phyloP scores from a whole-genome alignment of 2,888 invertebrate species.

The Hydrotaea cyrtoneurina region DNA sequence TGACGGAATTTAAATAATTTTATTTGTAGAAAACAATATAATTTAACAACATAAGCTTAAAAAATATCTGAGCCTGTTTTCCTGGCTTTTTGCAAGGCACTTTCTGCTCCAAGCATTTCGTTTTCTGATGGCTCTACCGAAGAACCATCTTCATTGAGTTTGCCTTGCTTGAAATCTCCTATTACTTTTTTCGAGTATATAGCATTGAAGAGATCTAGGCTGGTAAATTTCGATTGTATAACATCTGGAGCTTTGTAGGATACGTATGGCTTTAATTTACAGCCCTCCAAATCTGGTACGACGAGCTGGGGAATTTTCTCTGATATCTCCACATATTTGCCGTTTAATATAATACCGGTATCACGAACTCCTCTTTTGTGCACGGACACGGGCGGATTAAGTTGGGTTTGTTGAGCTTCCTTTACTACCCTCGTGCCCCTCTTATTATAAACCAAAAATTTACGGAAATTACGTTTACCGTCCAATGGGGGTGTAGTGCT shows the following conservation, averaged over 20 bases:
- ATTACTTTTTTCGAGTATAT: constrained; percentile 90
- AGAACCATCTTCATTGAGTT: constrained; percentile 86
- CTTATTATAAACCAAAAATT: constrained; percentile 89
- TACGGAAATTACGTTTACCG: constrained; percentile 91
- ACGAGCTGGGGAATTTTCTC: constrained; percentile 96
- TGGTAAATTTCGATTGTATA: constrained; percentile 90
- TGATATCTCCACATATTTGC: constrained; percentile 85
- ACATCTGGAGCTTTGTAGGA: constrained; percentile 91
- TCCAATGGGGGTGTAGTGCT: constrained; percentile 82
- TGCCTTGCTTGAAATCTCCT: constrained; percentile 87
- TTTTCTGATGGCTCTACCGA: constrained; percentile 87
- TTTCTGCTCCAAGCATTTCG: constrained; percentile 87
- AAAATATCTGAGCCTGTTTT: constrained; percentile 93
- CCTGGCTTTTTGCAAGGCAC: constrained; percentile 86
- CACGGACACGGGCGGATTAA: constrained; percentile 84
- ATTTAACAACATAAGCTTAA: constrained; percentile 67
- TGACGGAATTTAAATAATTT: too few species aligned
- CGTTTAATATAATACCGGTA: constrained; percentile 83
- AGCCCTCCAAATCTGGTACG: constrained; percentile 93
- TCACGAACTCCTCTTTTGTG: constrained; percentile 87
- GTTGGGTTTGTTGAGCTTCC: constrained; percentile 80
- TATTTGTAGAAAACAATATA: too few species aligned
- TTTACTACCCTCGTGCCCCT: constrained; percentile 87
- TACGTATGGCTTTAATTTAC: constrained; percentile 95
- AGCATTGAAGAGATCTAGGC: constrained; percentile 90